Evolutionary conservation across 35 echinoderm and acorn worm genomes (phyloP).

Genomic region (Patiria miniata): DNA sequence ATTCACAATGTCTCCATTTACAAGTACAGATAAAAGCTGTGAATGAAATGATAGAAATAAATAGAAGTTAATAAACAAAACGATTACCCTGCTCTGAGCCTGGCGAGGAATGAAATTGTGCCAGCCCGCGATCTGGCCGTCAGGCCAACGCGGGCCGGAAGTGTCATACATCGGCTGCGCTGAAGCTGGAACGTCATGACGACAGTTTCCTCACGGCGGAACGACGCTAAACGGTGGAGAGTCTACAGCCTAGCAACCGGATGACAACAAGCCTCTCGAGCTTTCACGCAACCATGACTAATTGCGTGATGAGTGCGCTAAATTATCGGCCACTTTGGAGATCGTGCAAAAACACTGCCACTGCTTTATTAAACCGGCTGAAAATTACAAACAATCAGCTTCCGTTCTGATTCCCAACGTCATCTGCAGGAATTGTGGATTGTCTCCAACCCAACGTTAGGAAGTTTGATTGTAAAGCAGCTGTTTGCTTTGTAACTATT

Average conservation of each 20-base stretch:
- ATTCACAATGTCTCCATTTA: too few relatives aligned
- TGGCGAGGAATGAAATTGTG: background rate
- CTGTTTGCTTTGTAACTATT: too few relatives aligned
- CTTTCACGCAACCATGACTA: background rate
- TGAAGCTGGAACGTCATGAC: constrained; percentile 22
- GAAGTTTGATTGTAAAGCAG: too few relatives aligned
- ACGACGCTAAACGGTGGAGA: background rate
- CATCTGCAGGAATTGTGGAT: too few relatives aligned
- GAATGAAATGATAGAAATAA: too few relatives aligned
- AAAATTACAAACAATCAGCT: too few relatives aligned
- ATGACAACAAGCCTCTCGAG: background rate
- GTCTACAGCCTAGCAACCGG: too few relatives aligned
- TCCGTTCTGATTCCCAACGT: too few relatives aligned
- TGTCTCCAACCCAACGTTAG: too few relatives aligned
- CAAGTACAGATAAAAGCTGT: too few relatives aligned
- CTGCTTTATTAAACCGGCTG: too few relatives aligned
- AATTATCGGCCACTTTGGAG: background rate
- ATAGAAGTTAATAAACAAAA: background rate
- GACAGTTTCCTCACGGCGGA: background rate
- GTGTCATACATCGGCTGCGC: constrained; percentile 10
- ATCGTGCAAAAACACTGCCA: background rate
- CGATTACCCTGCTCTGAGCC: background rate
- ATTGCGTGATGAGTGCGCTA: background rate
- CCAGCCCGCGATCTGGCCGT: background rate
- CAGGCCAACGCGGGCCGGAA: background rate